Base-by-base conservation (phyloP, 1,140 invertebrate genomes). In the Caenorhabditis tropicalis region DNA sequence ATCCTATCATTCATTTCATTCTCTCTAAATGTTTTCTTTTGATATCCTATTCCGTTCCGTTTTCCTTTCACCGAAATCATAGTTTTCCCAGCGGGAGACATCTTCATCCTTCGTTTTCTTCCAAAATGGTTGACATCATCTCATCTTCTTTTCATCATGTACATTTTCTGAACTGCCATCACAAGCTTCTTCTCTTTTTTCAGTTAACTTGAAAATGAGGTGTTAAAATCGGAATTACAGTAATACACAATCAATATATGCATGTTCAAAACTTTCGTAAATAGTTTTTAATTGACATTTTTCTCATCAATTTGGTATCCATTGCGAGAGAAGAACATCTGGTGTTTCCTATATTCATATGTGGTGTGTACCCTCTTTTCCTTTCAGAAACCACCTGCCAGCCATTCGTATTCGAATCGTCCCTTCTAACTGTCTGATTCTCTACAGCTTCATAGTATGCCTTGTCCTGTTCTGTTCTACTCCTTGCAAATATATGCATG, bases 371-470 rank as follows among this genome's bases (percentile, higher is more conserved):
- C 65, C 36, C 36, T 74, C 21, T 24, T 21, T 46, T 43, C 29
- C 33, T 74, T 74, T 74, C n/a, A 74, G 65, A 74, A 74, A 43
- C 65, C 65, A 74, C 65, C 65, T 74, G 65, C 36, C 65, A 43
- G 65, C 3, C 16, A 31, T 36, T 33, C n/a, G n/a, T 74, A 74
- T 74, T 74, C 65, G 36, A 46, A 43, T 74, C 36, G 24, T 74
- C 43, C n/a, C n/a, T 12, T 56, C 10, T n/a, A 56, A 21, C 65
- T 43, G 7, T 46, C 36, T 43, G 33, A 33, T 12, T 27, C 36
- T 39, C 36, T 74, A 43, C 65, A 10, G 15, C 19, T 46, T 31
- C 21, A 74, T 27, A 24, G 4, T 7, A 24, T 27, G 21, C 29
- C 65, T 39, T 21, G 65, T 12, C 43, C n/a, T 21, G 58, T 74